Evolutionary conservation across 2,888 invertebrate genomes (phyloP), one percentile per base, ranked within the genome.

Genomic region (Tiliacea citrago): DNA sequence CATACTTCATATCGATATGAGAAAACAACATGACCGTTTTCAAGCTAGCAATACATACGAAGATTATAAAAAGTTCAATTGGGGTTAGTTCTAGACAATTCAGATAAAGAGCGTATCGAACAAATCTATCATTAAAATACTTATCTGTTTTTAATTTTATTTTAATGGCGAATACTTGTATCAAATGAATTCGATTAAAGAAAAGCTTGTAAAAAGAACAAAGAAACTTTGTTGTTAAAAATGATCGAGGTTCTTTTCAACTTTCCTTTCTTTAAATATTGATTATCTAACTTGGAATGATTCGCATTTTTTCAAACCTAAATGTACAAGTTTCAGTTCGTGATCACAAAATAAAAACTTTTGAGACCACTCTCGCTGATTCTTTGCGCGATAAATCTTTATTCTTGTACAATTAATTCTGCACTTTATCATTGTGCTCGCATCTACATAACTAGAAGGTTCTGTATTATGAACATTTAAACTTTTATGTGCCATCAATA

Each of bases 311-410:
- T 94, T 90, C 91, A 90, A 93, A 93, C 93, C 92, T 93, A 94
- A 95, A 95, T 95, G 95, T 94, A 95, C 92, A 95, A 95, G 95
- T 96, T 95, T 94, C 88, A 87, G 87, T 91, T 90, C 91, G 91
- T 91, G 93, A 94, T 94, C 93, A 92, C 92, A 93, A 94, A 95
- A 95, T 93, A 93, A 94, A 95, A 95, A 94, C 94, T 93, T 92
- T 90, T 88, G 90, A 89, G 91, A 93, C 90, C 91, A 91, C 93
- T 94, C 92, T 91, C 90, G 88, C 88, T 94, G 93, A 93, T 94
- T 93, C 93, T 91, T 93, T 93, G 92, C 90, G 90, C 92, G 91
- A 93, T 93, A 92, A 93, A 93, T 92, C 91, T 91, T 88, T 92
- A 91, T 92, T 90, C 88, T 91, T 85, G 86, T 87, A 84, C 88